phyloP scores from a whole-genome alignment of 2,888 invertebrate species.

The Tholera decimalis region DNA sequence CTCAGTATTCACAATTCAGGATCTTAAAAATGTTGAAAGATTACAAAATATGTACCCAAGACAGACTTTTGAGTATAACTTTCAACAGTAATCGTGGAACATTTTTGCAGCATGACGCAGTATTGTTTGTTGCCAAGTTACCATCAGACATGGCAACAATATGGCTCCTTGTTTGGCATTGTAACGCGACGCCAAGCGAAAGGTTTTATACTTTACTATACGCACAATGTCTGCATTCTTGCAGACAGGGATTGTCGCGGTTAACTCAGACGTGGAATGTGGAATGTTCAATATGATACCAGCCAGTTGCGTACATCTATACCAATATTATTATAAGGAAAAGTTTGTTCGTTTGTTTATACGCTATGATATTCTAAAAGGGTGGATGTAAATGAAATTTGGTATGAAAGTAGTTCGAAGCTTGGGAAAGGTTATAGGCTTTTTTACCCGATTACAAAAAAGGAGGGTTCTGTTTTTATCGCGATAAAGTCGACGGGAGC shows the following conservation, averaged over 20 bases:
- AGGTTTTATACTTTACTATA: background rate
- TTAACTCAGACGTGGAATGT: background rate
- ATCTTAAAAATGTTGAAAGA: no score
- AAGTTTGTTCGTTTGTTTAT: no score
- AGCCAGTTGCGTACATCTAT: background rate
- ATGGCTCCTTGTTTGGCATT: constrained; percentile 16
- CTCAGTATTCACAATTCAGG: no score
- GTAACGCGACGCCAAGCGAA: constrained; percentile 22
- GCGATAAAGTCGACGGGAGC: no score
- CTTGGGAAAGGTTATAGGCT: no score
- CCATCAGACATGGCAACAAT: constrained; percentile 37
- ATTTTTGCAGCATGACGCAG: constrained; percentile 30
- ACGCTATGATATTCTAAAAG: no score
- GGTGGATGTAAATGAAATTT: no score
- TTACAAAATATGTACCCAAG: no score
- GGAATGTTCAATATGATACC: constrained; percentile 9
- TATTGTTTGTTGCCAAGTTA: constrained; percentile 28
- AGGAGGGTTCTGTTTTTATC: no score
- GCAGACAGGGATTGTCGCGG: background rate
- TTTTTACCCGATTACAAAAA: no score
- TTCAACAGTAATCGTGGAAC: background rate
- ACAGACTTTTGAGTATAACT: background rate
- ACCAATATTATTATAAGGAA: constrained; percentile 7
- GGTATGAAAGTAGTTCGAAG: no score
- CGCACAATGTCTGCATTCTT: background rate